phyloP scores from a whole-genome alignment of 2,797 vertebrate genomes.

The Gephyroberyx darwinii region DNA sequence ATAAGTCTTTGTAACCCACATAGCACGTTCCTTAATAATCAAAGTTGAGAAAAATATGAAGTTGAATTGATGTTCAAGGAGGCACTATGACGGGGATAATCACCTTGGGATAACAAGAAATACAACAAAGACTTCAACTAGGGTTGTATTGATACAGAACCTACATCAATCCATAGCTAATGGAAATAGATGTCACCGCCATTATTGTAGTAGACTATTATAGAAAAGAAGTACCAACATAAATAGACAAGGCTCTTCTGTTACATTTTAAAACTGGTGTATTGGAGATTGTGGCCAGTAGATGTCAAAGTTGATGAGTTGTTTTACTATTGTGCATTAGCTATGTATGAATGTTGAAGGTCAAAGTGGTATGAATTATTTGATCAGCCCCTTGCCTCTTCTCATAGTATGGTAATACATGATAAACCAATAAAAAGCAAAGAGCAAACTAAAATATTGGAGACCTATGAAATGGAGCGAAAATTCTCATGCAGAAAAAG shows the following conservation, averaged over 20 bases:
- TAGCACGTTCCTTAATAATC: conserved; percentile 33
- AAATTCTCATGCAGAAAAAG: too few species aligned
- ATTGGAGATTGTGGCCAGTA: conserved; percentile 2
- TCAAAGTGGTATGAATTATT: conserved; percentile 34
- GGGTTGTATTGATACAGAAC: conserved; percentile 36
- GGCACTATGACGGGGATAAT: conserved; percentile 6
- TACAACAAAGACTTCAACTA: conserved; percentile 39
- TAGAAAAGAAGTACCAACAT: conserved; percentile 19
- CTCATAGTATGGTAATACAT: conserved; percentile 25
- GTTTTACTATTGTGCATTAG: conserved; percentile 10
- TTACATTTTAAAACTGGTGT: conserved; percentile 12
- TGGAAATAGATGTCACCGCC: conserved; percentile 24
- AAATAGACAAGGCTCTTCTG: conserved; percentile 12
- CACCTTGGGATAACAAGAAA: conserved; percentile 34
- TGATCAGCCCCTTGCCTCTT: conserved; percentile 33
- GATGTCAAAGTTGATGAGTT: conserved; percentile 8
- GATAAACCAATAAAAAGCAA: conserved; percentile 3
- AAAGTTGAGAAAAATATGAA: conserved; percentile 43
- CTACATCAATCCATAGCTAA: conserved; percentile 25
- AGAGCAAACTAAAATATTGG: background rate
- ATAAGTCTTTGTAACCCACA: conserved; percentile 29
- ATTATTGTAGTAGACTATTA: conserved; percentile 15
- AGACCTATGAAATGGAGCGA: background rate
- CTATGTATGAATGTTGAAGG: conserved; percentile 33
- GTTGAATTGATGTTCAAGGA: conserved; percentile 54